A percentile compares a stretch with the other conserved stretches of the same genome.
Conservation (phyloP, 2,797 vertebrate genomes). For the Novumbra hubbsi region DNA sequence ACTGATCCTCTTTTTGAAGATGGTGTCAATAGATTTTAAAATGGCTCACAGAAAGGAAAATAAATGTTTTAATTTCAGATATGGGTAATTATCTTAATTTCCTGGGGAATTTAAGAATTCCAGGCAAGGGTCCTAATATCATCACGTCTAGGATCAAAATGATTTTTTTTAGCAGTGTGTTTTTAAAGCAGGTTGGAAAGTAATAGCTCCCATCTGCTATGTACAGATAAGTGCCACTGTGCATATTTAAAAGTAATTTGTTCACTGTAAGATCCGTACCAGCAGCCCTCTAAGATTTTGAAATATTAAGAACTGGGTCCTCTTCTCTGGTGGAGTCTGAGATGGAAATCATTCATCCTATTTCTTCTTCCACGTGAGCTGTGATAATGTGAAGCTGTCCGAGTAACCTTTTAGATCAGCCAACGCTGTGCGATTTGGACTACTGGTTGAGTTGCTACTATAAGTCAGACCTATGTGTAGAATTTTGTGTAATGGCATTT, state of each 20-base stretch:
- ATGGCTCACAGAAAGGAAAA: conserved; percentile 15
- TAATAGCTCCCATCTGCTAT: conserved; percentile 57
- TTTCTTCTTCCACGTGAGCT: conserved; percentile 55
- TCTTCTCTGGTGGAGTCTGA: conserved; percentile 59
- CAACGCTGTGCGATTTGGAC: no score
- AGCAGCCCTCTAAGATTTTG: conserved; percentile 41
- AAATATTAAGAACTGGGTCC: conserved; percentile 60
- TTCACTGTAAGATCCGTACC: no score
- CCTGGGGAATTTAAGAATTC: neutral
- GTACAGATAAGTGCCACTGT: conserved; percentile 62
- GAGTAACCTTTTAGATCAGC: no score
- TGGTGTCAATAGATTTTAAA: conserved; percentile 13
- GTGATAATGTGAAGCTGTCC: conserved; percentile 34
- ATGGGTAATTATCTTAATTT: neutral
- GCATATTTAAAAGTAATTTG: conserved; percentile 49
- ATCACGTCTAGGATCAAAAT: neutral
- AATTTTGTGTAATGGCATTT: conserved; percentile 56
- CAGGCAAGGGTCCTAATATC: neutral
- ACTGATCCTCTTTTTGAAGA: conserved; percentile 32
- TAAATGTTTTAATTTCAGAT: conserved; percentile 10
- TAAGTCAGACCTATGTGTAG: conserved; percentile 25
- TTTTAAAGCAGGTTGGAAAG: neutral
- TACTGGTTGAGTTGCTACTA: conserved; percentile 51
- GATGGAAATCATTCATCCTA: conserved; percentile 56
- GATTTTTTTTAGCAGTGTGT: neutral